Base-by-base conservation (phyloP, 2,888 invertebrate species). In the Anorthoa munda region DNA sequence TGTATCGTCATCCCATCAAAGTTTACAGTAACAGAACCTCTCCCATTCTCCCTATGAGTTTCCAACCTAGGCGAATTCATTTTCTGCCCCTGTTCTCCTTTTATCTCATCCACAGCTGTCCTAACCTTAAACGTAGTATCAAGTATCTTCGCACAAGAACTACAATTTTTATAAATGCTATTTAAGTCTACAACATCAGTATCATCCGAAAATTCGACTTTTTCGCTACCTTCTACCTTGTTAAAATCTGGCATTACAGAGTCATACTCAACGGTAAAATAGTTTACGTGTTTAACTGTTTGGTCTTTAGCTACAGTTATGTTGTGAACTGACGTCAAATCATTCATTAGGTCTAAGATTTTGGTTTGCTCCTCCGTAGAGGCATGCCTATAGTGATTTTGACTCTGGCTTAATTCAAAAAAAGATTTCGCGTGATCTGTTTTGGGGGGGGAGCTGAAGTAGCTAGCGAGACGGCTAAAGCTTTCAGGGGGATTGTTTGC, bases 361-460 rank as follows among this genome's bases (percentile, higher is more conserved):
- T 75, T 80, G 12, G 66, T 70, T 67, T 84, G 72, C 58, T 79
- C 56, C 18, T 79, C 56, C 0, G 51, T 18, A 2, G 81, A 79
- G 26, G 87, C 89, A 72, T 95, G 94, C 83, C 94, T 92, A 48
- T 94, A 95, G 78, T 96, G 95, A 60, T 95, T 93, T 92, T 95
- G 95, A 73, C 95, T 94, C 75, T 95, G 93, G 87, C 96, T 96
- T 70, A 96, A 90, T 85, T 96, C 96, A 95, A 96, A 96, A 96
- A 96, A 96, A 95, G 96, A 93, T 83, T 96, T 96, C 23, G 93
- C 89, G 56, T 91, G 93, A 2, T 95, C 95, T 0, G 93, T 89
- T 91, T 94, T 93, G 0, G 94, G 93, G 1, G 95, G 94, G 2
- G 94, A 82, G 12, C 92, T 86, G 68, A 96, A 96, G 75, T 96